Percentiles rank a stretch among this genome's conserved stretches.
Evolutionary conservation across 2,113 vertebrate species (phyloP).

Genomic region (Petaurus breviceps): DNA sequence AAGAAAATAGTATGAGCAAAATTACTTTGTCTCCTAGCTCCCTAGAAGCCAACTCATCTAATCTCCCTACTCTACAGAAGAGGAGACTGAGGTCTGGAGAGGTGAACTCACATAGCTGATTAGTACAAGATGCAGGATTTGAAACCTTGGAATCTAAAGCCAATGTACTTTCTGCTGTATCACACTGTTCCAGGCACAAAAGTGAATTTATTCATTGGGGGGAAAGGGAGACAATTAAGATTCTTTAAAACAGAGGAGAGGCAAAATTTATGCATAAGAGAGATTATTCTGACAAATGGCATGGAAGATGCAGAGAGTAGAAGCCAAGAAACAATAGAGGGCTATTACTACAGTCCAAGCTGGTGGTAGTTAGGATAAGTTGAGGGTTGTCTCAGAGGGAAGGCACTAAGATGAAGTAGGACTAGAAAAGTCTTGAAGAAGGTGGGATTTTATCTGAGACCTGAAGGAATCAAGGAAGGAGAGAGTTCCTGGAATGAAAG

Average conservation of each 20-base stretch:
- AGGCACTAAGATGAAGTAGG: not conserved
- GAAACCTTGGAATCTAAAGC: too few relatives aligned
- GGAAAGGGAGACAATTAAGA: not conserved
- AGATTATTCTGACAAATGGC: not conserved
- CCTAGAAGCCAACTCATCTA: too few relatives aligned
- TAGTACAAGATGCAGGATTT: too few relatives aligned
- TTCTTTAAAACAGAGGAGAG: not conserved
- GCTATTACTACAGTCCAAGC: not conserved
- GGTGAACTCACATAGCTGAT: too few relatives aligned
- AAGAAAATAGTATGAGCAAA: not conserved
- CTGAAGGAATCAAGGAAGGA: not conserved
- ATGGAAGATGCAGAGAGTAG: not conserved
- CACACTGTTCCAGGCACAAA: too few relatives aligned
- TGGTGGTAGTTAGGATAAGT: not conserved
- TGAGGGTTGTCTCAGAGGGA: too few relatives aligned
- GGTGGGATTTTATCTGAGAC: too few relatives aligned
- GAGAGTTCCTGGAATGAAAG: not conserved
- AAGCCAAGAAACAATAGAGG: not conserved
- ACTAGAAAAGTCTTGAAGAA: not conserved
- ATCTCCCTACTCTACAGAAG: too few relatives aligned
- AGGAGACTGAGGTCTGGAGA: too few relatives aligned
- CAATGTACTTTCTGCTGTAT: too few relatives aligned
- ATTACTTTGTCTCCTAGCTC: too few relatives aligned
- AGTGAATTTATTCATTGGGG: not conserved
- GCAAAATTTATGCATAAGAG: not conserved